Conservation (phyloP, 2,888 invertebrate genomes). For the Abrostola triplasia region DNA sequence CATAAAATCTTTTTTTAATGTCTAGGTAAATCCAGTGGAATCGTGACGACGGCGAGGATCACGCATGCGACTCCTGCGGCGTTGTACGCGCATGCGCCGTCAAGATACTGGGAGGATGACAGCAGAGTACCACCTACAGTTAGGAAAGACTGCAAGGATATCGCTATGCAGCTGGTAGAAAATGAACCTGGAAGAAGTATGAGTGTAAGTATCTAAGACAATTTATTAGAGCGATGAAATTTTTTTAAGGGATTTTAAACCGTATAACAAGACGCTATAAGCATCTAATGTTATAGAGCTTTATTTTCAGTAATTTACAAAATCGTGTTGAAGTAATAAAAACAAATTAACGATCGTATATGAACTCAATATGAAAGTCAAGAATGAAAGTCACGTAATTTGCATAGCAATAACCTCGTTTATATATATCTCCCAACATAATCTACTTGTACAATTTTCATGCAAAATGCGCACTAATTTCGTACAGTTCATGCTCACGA, state of each 20-base stretch:
- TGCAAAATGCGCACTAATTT: conserved; percentile 34
- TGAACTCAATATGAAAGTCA: not conserved
- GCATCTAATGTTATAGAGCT: too few relatives aligned
- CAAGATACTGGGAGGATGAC: conserved; percentile 94
- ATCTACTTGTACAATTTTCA: conserved; percentile 32
- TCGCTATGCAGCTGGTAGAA: conserved; percentile 93
- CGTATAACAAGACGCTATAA: too few relatives aligned
- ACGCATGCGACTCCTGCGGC: conserved; percentile 95
- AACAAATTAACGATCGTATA: not conserved
- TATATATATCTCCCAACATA: conserved; percentile 24
- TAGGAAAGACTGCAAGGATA: conserved; percentile 92
- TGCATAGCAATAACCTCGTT: not conserved
- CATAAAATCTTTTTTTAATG: not conserved
- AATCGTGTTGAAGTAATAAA: too few relatives aligned
- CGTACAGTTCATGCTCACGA: conserved; percentile 25
- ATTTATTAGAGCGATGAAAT: not conserved
- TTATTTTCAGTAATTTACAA: too few relatives aligned
- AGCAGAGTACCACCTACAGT: conserved; percentile 92
- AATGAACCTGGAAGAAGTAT: conserved; percentile 93
- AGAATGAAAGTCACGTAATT: not conserved
- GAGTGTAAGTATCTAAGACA: conserved; percentile 87
- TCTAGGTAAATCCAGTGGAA: conserved; percentile 93
- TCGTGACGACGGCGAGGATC: conserved; percentile 93
- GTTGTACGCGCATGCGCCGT: conserved; percentile 92
- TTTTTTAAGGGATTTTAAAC: too few relatives aligned